Evolutionary conservation across 2,113 vertebrate genomes (phyloP).

Genomic region (Telmatochromis sp.): DNA sequence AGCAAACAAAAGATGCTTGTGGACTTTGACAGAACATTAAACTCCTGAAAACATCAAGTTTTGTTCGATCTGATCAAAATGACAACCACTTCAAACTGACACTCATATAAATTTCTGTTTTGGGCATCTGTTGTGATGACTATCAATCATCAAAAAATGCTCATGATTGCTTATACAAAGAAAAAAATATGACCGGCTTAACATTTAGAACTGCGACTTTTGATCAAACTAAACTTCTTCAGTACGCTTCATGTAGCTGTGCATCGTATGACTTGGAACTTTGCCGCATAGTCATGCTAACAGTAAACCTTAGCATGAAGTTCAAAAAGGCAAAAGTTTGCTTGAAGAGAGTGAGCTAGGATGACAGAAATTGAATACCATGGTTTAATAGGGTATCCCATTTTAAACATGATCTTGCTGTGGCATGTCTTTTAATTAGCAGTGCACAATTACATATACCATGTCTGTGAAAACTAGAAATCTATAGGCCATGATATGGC

Average conservation of each 20-base stretch:
- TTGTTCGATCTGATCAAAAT: too few species aligned
- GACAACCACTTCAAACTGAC: too few species aligned
- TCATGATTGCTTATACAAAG: neutral
- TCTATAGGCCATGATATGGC: neutral
- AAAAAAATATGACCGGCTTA: neutral
- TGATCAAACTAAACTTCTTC: neutral
- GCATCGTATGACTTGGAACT: neutral
- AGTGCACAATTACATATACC: neutral
- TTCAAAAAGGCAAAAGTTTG: neutral
- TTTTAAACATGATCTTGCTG: neutral
- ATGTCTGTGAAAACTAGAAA: neutral
- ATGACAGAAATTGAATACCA: neutral
- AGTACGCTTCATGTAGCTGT: neutral
- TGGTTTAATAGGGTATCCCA: neutral
- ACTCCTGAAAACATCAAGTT: too few species aligned
- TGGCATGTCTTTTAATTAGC: neutral
- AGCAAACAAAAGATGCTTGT: neutral
- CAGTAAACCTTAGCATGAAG: neutral
- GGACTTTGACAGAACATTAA: too few species aligned
- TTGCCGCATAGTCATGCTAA: neutral
- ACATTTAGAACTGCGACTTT: neutral
- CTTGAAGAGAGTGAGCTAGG: neutral
- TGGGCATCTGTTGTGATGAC: neutral
- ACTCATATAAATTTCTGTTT: neutral
- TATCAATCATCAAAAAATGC: neutral